Evolutionary conservation across 2,113 vertebrate species (phyloP), one percentile per base, ranked within the genome.

Genomic region (Castor canadensis): DNA sequence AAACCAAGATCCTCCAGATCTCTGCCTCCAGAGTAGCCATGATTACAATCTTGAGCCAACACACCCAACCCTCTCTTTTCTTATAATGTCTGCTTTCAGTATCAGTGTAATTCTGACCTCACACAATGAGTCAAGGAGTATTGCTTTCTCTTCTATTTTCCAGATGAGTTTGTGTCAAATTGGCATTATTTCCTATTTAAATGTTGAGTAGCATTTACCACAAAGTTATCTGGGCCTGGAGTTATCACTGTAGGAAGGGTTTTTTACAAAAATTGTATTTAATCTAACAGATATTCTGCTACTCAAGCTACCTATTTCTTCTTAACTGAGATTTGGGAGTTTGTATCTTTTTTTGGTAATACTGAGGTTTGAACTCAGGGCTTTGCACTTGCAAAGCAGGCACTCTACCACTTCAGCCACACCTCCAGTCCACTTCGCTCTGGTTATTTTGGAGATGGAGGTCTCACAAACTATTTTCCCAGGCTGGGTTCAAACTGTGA

Each of bases 321-420:
- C 60, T 58, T 2, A 4, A 40, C 30, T 72, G 52, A 72, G 40
- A 3, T 88, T 83, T 72, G 32, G 35, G n/a, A 84, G 54, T 47
- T 94, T 45, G 9, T 84, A 9, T 66, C 69, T 89, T 94, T 84
- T 43, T n/a, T n/a, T n/a, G n/a, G n/a, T n/a, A n/a, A n/a, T n/a
- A n/a, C n/a, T n/a, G n/a, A n/a, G n/a, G n/a, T n/a, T n/a, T n/a
- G n/a, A n/a, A n/a, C n/a, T n/a, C n/a, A n/a, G n/a, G n/a, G n/a
- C n/a, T n/a, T n/a, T n/a, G n/a, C n/a, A n/a, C n/a, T n/a, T n/a
- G n/a, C n/a, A n/a, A n/a, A n/a, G n/a, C n/a, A n/a, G n/a, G n/a
- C n/a, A n/a, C n/a, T n/a, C n/a, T n/a, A n/a, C n/a, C n/a, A n/a
- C n/a, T n/a, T n/a, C n/a, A n/a, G n/a, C n/a, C n/a, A n/a, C n/a